Conservation (phyloP, 1,140 invertebrate genomes). For the Melitaea cinxia region DNA sequence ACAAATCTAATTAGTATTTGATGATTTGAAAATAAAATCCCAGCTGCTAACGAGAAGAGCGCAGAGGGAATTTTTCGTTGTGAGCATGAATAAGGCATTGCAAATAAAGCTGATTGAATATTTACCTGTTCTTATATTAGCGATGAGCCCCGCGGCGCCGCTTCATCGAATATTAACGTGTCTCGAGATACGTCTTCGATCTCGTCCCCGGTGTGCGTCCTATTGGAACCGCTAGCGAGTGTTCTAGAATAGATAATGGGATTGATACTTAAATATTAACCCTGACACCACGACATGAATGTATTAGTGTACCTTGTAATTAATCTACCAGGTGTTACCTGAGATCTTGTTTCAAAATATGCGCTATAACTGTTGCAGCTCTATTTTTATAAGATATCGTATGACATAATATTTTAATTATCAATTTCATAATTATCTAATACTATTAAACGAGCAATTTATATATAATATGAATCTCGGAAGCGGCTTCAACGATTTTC, state of each 20-base stretch:
- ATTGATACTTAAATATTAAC: constrained; percentile 31
- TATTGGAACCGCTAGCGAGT: constrained; percentile 16
- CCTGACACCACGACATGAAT: not conserved
- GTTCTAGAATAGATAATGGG: constrained; percentile 27
- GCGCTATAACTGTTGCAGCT: too few species aligned
- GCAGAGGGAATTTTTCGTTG: not conserved
- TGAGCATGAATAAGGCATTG: not conserved
- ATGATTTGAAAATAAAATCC: not conserved
- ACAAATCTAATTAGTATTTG: too few species aligned
- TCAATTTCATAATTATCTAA: too few species aligned
- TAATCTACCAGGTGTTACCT: not conserved
- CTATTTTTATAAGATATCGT: too few species aligned
- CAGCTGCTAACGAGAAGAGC: not conserved
- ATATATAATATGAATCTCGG: too few species aligned
- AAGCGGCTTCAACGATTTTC: too few species aligned
- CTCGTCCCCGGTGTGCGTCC: constrained; percentile 8
- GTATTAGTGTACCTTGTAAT: not conserved
- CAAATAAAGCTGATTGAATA: constrained; percentile 30
- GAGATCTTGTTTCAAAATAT: too few species aligned
- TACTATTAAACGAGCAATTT: too few species aligned
- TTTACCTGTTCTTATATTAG: constrained; percentile 35
- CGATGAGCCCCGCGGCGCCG: constrained; percentile 13
- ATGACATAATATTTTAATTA: too few species aligned
- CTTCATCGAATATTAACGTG: constrained; percentile 36
- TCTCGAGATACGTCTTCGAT: constrained; percentile 15